A percentile compares a stretch with the other conserved stretches of the same genome.
phyloP scores from a whole-genome alignment of 2,113 vertebrate genomes.

The Periophthalmus modestus region DNA sequence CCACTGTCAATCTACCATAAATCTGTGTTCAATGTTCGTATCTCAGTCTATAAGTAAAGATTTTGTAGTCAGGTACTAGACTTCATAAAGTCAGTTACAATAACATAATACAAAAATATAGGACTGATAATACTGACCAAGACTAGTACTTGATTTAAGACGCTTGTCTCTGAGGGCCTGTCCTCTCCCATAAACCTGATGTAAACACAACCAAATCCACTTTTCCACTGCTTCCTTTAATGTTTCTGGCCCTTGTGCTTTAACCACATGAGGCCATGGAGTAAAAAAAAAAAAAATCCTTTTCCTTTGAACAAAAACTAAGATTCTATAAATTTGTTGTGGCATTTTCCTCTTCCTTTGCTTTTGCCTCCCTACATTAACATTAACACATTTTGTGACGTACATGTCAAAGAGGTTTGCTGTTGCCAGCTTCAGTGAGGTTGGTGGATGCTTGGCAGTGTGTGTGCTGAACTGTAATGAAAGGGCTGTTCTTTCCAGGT shows the following conservation, averaged over 20 bases:
- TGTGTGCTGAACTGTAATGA: conserved; percentile 61
- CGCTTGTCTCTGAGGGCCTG: conserved; percentile 27
- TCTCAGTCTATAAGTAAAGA: background rate
- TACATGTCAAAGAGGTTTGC: conserved; percentile 45
- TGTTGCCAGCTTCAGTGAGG: conserved; percentile 57
- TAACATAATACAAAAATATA: conserved; percentile 7
- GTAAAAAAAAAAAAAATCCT: background rate
- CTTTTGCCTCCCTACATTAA: conserved; percentile 31
- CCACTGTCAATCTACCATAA: background rate
- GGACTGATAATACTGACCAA: conserved; percentile 3
- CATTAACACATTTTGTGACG: conserved; percentile 56
- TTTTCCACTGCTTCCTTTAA: conserved; percentile 37
- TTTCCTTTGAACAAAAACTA: background rate
- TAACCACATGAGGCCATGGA: background rate
- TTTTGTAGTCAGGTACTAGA: too few species aligned
- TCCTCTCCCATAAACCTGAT: conserved; percentile 28
- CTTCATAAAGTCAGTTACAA: background rate
- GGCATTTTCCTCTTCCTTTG: conserved; percentile 24
- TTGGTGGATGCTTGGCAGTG: conserved; percentile 57
- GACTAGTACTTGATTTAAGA: conserved; percentile 27
- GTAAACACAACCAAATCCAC: conserved; percentile 47
- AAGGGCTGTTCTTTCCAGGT: conserved; percentile 64
- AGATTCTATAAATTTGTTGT: background rate
- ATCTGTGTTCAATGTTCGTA: background rate
- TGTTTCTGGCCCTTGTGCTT: conserved; percentile 9